Evolutionary conservation across 2,113 vertebrate species (phyloP), one percentile per base, ranked within the genome.

Genomic region (Dicentrarchus labrax): DNA sequence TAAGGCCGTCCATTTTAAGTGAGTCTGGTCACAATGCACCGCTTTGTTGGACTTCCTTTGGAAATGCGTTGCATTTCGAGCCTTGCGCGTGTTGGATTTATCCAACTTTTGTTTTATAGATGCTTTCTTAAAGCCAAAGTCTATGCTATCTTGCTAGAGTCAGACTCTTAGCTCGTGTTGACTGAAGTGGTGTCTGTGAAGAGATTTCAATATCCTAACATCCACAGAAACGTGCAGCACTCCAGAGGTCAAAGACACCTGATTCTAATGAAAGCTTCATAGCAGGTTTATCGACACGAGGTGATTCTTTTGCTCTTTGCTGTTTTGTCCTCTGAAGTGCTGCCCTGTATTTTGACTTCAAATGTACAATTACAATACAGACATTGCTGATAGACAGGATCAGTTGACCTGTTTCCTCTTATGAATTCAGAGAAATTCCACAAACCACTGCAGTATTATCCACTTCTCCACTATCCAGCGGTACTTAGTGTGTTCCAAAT

Each of bases 41-140:
- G 1, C 62, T 62, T 78, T 30, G 6, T 51, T 64, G 73, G 53
- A 41, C 41, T 45, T 61, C 24, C 48, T 73, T 45, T 56, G 13
- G 54, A 79, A 56, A 62, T 67, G 75, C n/a, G 10, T 68, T 78
- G 36, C 48, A 43, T 71, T 76, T 64, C 0, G 3, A 66, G 79
- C 75, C n/a, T 79, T 67, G 74, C 79, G 65, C 61, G 77, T 75
- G 57, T 74, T 81, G 76, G 76, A 65, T 74, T 84, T 36, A 59
- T 68, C 39, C 82, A 72, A 6, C 72, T 36, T 76, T 66, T 22
- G 17, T 72, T 82, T 76, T 71, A 7, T 71, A 75, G 48, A 41
- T 50, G 64, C 73, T 75, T 75, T 66, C 39, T 50, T 30, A 24
- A 47, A 59, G 6, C 38, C 13, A 77, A 24, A 5, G 12, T 45